Evolutionary conservation across 2,888 invertebrate genomes (phyloP).

Genomic region (Polyommatus iphigenia): DNA sequence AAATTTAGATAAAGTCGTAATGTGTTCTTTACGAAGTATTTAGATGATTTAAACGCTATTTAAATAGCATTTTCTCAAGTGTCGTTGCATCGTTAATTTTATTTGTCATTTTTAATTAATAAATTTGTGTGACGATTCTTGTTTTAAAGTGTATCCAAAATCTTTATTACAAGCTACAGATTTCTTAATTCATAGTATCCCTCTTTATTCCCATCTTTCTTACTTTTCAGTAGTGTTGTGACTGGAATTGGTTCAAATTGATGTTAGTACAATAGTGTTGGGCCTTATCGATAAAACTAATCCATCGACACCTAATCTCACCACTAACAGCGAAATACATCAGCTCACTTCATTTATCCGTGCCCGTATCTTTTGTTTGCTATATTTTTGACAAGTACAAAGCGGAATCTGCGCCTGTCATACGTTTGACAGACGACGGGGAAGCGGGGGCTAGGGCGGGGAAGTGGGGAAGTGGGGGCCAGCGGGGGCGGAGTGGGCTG

Average conservation of each 20-base stretch:
- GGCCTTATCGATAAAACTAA: background rate
- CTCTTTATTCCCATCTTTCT: too few species aligned
- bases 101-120: too few species aligned
- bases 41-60: background rate
- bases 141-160: too few species aligned
- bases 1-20: background rate
- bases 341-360: conserved; percentile 80
- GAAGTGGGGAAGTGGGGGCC: background rate
- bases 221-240: background rate
- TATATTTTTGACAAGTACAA: conserved; percentile 81
- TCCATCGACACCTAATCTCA: conserved; percentile 43
- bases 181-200: too few species aligned
- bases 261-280: background rate
- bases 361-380: conserved; percentile 78
- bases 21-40: background rate
- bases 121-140: too few species aligned
- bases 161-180: too few species aligned
- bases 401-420: conserved; percentile 78
- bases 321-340: conserved; percentile 69
- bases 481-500: conserved; percentile 39
- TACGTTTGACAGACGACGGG: conserved; percentile 74
- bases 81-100: too few species aligned
- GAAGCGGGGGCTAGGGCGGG: conserved; percentile 47
- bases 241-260: background rate
- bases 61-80: too few species aligned